Evolutionary conservation across 2,888 invertebrate species (phyloP).

Genomic region (Laothoe populi): DNA sequence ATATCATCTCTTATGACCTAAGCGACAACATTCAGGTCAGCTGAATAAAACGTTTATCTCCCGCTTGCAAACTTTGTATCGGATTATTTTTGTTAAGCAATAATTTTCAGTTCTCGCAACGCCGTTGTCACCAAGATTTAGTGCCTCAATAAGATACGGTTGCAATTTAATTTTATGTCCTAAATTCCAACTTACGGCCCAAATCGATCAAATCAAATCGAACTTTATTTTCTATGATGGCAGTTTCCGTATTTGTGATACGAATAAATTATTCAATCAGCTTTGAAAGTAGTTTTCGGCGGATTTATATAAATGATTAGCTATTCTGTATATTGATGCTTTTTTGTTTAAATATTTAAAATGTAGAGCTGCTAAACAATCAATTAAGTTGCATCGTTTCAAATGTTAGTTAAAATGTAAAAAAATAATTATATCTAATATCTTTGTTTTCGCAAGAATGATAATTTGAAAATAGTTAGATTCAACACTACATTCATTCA

Average conservation of each 20-base stretch:
- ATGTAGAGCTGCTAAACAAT: neutral
- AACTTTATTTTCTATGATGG: constrained; percentile 32
- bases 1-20: neutral
- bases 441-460: neutral
- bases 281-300: constrained; percentile 10
- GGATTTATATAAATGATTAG: constrained; percentile 6
- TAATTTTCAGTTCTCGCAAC: neutral
- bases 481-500: no score
- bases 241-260: constrained; percentile 21
- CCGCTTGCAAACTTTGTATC: constrained; percentile 41
- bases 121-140: constrained; percentile 46
- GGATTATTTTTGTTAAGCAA: neutral
- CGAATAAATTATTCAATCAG: constrained; percentile 29
- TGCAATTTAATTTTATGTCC: constrained; percentile 39
- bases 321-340: neutral
- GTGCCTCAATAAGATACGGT: constrained; percentile 41
- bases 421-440: neutral
- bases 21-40: neutral
- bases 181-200: constrained; percentile 32
- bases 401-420: neutral
- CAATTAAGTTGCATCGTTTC: neutral
- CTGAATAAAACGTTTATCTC: constrained; percentile 35
- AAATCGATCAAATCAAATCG: constrained; percentile 28
- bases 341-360: neutral
- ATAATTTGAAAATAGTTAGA: neutral